Percentiles rank a stretch among this genome's conserved stretches.
phyloP scores from a whole-genome alignment of 2,113 vertebrate species.

The Isurus oxyrinchus region DNA sequence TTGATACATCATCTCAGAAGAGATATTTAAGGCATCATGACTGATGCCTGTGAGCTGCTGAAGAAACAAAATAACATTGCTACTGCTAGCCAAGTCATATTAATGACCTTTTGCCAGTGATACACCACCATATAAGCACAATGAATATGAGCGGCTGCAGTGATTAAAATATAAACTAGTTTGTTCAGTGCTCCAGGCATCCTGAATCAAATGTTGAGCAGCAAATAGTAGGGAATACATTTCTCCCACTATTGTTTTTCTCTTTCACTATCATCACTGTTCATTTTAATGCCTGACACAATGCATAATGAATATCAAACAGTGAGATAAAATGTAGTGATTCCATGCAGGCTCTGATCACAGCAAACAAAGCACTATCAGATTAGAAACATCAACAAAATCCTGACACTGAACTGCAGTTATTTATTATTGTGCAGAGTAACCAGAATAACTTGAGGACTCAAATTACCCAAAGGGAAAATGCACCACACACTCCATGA shows the following conservation, averaged over 20 bases:
- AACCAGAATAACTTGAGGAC: neutral
- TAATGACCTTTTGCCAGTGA: neutral
- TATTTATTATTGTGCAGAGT: neutral
- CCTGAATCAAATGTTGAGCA: neutral
- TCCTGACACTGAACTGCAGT: neutral
- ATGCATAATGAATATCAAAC: neutral
- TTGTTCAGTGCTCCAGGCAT: neutral
- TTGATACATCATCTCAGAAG: neutral
- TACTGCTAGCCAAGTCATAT: slow-evolving; percentile 28
- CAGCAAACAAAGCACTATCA: neutral
- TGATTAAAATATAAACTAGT: neutral
- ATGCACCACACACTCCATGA: neutral
- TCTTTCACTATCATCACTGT: neutral
- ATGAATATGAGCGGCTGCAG: neutral
- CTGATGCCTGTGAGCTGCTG: neutral
- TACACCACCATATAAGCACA: neutral
- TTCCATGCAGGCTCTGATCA: neutral
- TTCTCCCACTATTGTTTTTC: neutral
- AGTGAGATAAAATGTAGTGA: neutral
- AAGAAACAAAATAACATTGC: slow-evolving; percentile 21
- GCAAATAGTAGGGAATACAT: neutral
- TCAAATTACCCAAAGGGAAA: neutral
- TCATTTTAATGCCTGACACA: neutral
- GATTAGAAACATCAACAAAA: neutral
- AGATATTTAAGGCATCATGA: slow-evolving; percentile 14